Evolutionary conservation across 2,888 invertebrate species (phyloP), one percentile per base, ranked within the genome.

Genomic region (Malthinus flaveolus): DNA sequence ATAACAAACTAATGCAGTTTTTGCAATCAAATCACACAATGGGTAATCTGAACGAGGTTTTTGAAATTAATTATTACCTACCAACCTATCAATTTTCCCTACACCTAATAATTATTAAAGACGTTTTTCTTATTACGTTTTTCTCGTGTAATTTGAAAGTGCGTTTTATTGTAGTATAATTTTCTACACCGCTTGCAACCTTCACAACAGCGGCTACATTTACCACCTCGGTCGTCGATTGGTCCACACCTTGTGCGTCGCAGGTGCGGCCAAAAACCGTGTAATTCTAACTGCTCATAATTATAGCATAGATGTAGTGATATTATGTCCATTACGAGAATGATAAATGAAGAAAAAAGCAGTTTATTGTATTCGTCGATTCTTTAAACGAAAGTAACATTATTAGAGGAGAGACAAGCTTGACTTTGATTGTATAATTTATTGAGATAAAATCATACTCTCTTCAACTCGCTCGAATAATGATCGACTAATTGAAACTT

Each of bases 231-330:
- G 64, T 63, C 62, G 66, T 66, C 65, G 68, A 65, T 66, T 65
- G 68, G 67, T 62, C 63, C 64, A 65, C 66, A 63, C 64, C 66
- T 65, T 71, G 67, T 65, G 65, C 65, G 69, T 68, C 66, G 72
- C 73, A 73, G 73, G 73, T 72, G 73, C 70, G 72, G 72, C 71
- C 70, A 69, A 71, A 71, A 72, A 71, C 70, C 72, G 70, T 73
- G 68, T 71, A 72, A 73, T 72, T 73, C 70, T 69, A 72, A 72
- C 70, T 70, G 70, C 68, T 66, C 68, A 66, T 72, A 73, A 73
- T 73, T 73, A 73, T 69, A 72, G 67, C 68, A 69, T 70, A 67
- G 69, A 70, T 70, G 70, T 66, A 68, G 58, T 66, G 54, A 66
- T 71, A 70, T 71, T 67, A 67, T 67, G 66, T 62, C 67, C 67